Percentiles rank a stretch among this genome's conserved stretches.
These are phyloP conservation scores for Anguilla megastoma DNA, from an alignment of 2,797 vertebrate genomes.

Conservation along the genomic window DNA sequence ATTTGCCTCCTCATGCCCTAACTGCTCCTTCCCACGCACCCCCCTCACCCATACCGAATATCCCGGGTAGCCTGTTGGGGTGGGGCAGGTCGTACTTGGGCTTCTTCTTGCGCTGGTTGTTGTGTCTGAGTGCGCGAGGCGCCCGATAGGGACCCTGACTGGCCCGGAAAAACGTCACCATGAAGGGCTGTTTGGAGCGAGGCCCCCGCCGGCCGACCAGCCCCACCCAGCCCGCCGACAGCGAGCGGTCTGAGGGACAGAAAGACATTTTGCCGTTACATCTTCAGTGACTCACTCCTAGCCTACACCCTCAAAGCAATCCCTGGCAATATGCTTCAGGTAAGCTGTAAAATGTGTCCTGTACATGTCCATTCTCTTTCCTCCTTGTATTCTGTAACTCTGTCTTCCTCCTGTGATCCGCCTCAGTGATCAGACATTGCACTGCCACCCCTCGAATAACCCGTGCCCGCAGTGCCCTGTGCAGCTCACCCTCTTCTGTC, in stretches of 20 bases:
- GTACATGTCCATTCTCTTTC: neutral
- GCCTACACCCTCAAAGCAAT: neutral
- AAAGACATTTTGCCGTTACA: neutral
- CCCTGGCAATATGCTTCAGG: neutral
- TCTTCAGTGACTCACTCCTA: neutral
- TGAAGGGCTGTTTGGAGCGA: constrained; percentile 91
- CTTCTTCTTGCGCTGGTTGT: constrained; percentile 72
- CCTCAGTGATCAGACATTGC: neutral
- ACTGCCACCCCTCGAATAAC: neutral
- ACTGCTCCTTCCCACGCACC: neutral
- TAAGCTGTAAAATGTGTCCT: neutral
- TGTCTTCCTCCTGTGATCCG: neutral
- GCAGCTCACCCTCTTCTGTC: constrained; percentile 81
- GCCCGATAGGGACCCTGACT: constrained; percentile 74
- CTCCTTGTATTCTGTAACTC: neutral
- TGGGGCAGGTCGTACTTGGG: constrained; percentile 80
- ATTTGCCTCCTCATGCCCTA: neutral
- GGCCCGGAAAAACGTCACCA: constrained; percentile 94
- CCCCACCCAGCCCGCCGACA: constrained; percentile 85
- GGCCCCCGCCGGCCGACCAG: constrained; percentile 84
- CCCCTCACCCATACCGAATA: constrained; percentile 77
- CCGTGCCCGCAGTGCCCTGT: neutral
- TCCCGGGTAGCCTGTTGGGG: constrained; percentile 74
- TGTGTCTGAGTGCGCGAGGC: constrained; percentile 72
- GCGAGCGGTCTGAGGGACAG: constrained; percentile 75